Conservation (phyloP, 2,113 vertebrate genomes). For the Ia io region DNA sequence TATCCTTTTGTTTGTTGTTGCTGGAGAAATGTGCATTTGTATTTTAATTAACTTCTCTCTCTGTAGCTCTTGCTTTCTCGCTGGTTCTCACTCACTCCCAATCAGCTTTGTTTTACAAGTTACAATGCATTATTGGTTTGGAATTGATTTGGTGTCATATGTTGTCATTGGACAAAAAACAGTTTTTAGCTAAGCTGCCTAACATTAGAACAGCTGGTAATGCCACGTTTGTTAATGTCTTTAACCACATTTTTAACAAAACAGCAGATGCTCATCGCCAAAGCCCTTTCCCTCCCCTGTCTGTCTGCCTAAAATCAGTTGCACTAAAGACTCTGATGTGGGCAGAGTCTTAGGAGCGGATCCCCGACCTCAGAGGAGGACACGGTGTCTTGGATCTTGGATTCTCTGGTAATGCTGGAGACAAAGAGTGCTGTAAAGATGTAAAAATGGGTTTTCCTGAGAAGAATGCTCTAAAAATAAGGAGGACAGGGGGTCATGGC, state of each 20-base stretch:
- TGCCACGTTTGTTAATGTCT: conserved; percentile 89
- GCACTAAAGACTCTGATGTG: conserved; percentile 68
- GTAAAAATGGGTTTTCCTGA: not conserved
- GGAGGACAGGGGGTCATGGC: not conserved
- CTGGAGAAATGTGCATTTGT: conserved; percentile 76
- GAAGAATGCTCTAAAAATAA: not conserved
- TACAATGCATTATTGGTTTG: conserved; percentile 83
- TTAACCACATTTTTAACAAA: conserved; percentile 89
- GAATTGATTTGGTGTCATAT: conserved; percentile 88
- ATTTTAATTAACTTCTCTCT: conserved; percentile 77
- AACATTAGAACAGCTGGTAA: conserved; percentile 88
- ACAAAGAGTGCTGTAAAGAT: not conserved
- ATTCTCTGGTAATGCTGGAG: not conserved
- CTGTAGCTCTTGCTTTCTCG: not conserved
- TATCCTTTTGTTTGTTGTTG: conserved; percentile 40
- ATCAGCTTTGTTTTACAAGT: conserved; percentile 75
- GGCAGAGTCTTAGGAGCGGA: conserved; percentile 30
- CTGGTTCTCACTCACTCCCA: not conserved
- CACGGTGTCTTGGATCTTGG: not conserved
- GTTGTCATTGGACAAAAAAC: conserved; percentile 87
- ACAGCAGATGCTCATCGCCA: conserved; percentile 91
- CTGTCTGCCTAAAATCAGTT: conserved; percentile 78
- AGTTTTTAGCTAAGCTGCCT: conserved; percentile 86
- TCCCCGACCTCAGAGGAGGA: conserved; percentile 63
- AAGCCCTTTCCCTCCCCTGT: conserved; percentile 87